Evolutionary conservation across 1,140 invertebrate genomes (phyloP).

Genomic region (Camponotus pennsylvanicus): DNA sequence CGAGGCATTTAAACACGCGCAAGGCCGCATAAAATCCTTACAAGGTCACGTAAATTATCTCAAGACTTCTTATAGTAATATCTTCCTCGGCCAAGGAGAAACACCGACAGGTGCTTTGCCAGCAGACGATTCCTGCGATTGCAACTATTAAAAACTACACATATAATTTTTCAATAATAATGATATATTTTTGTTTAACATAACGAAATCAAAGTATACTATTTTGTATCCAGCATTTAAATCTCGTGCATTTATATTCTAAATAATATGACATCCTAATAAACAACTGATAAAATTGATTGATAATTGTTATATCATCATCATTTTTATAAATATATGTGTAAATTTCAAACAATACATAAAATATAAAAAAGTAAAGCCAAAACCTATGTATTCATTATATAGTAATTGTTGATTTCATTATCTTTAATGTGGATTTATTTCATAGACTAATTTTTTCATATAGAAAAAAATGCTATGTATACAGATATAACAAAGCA

Average conservation of each 20-base stretch:
- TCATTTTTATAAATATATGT: neutral
- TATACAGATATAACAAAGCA: neutral
- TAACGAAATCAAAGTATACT: slow-evolving; percentile 24
- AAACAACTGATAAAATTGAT: slow-evolving; percentile 20
- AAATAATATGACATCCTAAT: slow-evolving; percentile 6
- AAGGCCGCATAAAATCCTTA: slow-evolving; percentile 88
- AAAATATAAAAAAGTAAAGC: slow-evolving; percentile 28
- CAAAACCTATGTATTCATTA: neutral
- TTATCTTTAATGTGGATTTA: slow-evolving; percentile 15
- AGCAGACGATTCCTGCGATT: slow-evolving; percentile 80
- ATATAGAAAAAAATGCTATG: slow-evolving; percentile 21
- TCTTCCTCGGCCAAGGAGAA: slow-evolving; percentile 76
- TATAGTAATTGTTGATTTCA: neutral
- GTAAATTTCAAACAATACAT: neutral
- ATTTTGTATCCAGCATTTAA: neutral
- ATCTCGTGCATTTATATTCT: slow-evolving; percentile 1
- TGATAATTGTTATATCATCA: slow-evolving; percentile 1
- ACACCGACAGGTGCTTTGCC: slow-evolving; percentile 56
- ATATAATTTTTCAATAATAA: neutral
- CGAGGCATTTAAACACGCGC: slow-evolving; percentile 90
- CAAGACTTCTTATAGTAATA: slow-evolving; percentile 86
- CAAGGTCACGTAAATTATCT: slow-evolving; percentile 89
- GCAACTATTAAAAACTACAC: slow-evolving; percentile 75
- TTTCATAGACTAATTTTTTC: slow-evolving; percentile 11
- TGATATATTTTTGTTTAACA: slow-evolving; percentile 21